These are phyloP conservation scores for Sitodiplosis mosellana DNA, from an alignment of 1,140 invertebrate genomes.

Conservation along the genomic window DNA sequence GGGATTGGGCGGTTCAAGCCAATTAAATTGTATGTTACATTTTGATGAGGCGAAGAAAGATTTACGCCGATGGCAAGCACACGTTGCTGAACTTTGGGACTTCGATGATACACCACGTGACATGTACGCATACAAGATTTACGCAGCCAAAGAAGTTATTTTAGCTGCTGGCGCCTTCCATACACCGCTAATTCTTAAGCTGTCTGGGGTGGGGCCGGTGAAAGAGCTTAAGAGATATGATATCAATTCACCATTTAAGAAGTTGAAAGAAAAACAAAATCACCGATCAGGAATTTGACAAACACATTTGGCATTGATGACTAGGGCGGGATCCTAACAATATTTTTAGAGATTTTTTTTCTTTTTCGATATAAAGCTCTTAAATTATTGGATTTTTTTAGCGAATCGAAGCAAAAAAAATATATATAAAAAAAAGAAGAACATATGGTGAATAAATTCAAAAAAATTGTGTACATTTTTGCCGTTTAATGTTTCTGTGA, in stretches of 20 bases:
- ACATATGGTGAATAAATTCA: too few species aligned
- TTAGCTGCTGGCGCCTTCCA: slow-evolving; percentile 49
- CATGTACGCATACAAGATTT: slow-evolving; percentile 21
- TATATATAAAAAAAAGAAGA: too few species aligned
- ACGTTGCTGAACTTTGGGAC: slow-evolving; percentile 33
- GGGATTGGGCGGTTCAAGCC: slow-evolving; percentile 48
- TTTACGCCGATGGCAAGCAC: slow-evolving; percentile 32
- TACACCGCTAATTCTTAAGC: slow-evolving; percentile 48
- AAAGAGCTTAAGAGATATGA: slow-evolving; percentile 27
- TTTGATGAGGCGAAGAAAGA: slow-evolving; percentile 38
- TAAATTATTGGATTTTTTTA: too few species aligned
- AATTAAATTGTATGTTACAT: slow-evolving; percentile 48
- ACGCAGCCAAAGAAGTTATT: slow-evolving; percentile 44
- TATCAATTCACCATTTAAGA: too few species aligned
- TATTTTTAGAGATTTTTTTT: too few species aligned
- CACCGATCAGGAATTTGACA: slow-evolving; percentile 36
- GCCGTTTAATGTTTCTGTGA: too few species aligned
- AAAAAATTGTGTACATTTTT: too few species aligned
- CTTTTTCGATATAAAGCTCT: too few species aligned
- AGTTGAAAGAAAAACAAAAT: slow-evolving; percentile 75
- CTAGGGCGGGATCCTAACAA: too few species aligned
- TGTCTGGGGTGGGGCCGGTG: slow-evolving; percentile 44
- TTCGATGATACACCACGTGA: background rate
- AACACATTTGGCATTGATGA: slow-evolving; percentile 37
- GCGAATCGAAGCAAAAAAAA: too few species aligned